Evolutionary conservation across 1,140 invertebrate species (phyloP).

Genomic region (Anthonomus grandis): DNA sequence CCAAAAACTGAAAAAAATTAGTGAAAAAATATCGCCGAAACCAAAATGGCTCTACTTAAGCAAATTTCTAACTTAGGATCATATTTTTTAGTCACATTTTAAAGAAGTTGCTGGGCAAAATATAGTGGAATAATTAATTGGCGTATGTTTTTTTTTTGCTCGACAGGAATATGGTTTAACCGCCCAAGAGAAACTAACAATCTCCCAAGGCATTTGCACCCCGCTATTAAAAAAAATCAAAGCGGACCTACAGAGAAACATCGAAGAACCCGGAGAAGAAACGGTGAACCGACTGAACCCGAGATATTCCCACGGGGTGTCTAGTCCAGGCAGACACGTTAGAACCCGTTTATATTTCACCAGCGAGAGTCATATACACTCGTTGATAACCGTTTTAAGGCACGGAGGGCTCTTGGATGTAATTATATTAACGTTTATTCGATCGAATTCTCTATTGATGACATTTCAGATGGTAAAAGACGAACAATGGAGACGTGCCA

Average conservation of each 20-base stretch:
- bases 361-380: conserved; percentile 99
- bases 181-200: conserved; percentile 92
- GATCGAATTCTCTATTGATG: neutral
- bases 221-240: conserved; percentile 95
- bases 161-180: conserved; percentile 93
- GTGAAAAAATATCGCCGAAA: too few species aligned
- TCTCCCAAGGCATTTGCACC: conserved; percentile 96
- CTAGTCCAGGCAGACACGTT: conserved; percentile 95
- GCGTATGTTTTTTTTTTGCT: neutral
- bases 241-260: conserved; percentile 91
- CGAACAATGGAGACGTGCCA: conserved; percentile 96
- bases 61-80: too few species aligned
- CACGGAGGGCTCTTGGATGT: conserved; percentile 91
- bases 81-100: too few species aligned
- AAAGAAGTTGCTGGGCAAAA: too few species aligned
- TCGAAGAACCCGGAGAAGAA: conserved; percentile 83
- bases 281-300: conserved; percentile 95
- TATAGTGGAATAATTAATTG: too few species aligned
- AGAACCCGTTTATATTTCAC: conserved; percentile 97
- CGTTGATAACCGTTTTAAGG: conserved; percentile 90
- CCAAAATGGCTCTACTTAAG: too few species aligned
- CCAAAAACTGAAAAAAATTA: too few species aligned
- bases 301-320: conserved; percentile 95
- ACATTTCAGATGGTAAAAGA: conserved; percentile 70
- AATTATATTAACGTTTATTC: conserved; percentile 42